Percentiles rank a stretch among this genome's conserved stretches.
Conservation (phyloP, 2,797 vertebrate species). For the Cossypha dichroa region DNA sequence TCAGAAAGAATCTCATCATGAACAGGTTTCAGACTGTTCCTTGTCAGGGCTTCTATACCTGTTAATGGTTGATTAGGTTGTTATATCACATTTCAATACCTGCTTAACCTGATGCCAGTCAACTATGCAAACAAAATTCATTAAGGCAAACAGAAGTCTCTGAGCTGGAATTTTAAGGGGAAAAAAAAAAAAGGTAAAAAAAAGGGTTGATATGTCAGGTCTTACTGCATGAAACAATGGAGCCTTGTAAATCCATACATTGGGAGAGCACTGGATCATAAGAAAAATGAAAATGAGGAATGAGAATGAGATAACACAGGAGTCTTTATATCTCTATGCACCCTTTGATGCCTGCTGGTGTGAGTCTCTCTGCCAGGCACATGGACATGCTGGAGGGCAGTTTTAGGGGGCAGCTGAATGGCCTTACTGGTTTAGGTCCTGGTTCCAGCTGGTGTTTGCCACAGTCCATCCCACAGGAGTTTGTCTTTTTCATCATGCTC, state of each 20-base stretch:
- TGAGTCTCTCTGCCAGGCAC: neutral
- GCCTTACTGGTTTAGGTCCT: neutral
- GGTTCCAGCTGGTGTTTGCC: neutral
- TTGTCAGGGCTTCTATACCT: conserved; percentile 64
- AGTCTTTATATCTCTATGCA: neutral
- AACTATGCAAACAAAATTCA: conserved; percentile 62
- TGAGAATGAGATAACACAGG: neutral
- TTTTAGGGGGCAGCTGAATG: neutral
- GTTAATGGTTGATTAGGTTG: conserved; percentile 62
- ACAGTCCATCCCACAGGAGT: neutral
- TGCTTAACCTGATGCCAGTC: conserved; percentile 55
- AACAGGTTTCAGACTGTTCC: conserved; percentile 47
- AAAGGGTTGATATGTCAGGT: neutral
- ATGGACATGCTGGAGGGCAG: neutral
- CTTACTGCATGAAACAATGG: neutral
- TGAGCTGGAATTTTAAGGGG: neutral
- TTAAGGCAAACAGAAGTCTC: conserved; percentile 48
- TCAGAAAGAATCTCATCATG: conserved; percentile 62
- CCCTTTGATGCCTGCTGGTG: neutral
- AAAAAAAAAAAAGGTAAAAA: neutral
- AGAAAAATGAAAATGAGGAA: conserved; percentile 3
- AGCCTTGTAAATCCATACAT: neutral
- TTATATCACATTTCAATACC: conserved; percentile 54
- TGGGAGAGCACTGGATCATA: neutral
- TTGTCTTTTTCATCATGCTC: neutral